Evolutionary conservation across 1,140 invertebrate species (phyloP).

Genomic region (Sarcophaga bullata): DNA sequence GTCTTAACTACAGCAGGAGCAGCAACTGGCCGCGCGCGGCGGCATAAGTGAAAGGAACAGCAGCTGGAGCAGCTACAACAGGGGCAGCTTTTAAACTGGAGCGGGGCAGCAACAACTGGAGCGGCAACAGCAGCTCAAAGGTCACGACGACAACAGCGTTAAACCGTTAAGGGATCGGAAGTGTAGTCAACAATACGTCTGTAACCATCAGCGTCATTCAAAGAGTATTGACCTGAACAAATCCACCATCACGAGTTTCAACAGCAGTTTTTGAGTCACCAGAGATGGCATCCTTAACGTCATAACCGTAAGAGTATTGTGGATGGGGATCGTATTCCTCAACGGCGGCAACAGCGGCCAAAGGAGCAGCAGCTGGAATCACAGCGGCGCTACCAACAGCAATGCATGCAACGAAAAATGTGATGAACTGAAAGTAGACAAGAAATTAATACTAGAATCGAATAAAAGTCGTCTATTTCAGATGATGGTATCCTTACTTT

Average conservation of each 20-base stretch:
- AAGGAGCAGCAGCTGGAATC: slow-evolving; percentile 43
- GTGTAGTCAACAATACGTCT: slow-evolving; percentile 65
- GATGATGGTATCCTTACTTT: slow-evolving; percentile 55
- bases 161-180: slow-evolving; percentile 66
- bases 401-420: slow-evolving; percentile 61
- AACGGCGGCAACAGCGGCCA: slow-evolving; percentile 49
- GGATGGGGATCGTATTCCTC: slow-evolving; percentile 70
- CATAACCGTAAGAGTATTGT: slow-evolving; percentile 76
- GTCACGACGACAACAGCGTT: slow-evolving; percentile 65
- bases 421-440: slow-evolving; percentile 54
- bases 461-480: too few species aligned
- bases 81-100: slow-evolving; percentile 64
- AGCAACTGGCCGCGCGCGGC: slow-evolving; percentile 45
- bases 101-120: slow-evolving; percentile 49
- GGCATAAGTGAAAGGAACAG: slow-evolving; percentile 25
- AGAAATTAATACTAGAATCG: not conserved
- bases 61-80: slow-evolving; percentile 33
- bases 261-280: slow-evolving; percentile 65
- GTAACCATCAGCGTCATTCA: slow-evolving; percentile 66
- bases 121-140: slow-evolving; percentile 54
- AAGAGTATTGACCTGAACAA: slow-evolving; percentile 66
- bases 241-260: slow-evolving; percentile 65
- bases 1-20: slow-evolving; percentile 45
- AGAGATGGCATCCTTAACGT: slow-evolving; percentile 73
- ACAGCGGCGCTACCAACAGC: slow-evolving; percentile 61